phyloP scores from a whole-genome alignment of 2,113 vertebrate species.

The Lampris megalopsis region DNA sequence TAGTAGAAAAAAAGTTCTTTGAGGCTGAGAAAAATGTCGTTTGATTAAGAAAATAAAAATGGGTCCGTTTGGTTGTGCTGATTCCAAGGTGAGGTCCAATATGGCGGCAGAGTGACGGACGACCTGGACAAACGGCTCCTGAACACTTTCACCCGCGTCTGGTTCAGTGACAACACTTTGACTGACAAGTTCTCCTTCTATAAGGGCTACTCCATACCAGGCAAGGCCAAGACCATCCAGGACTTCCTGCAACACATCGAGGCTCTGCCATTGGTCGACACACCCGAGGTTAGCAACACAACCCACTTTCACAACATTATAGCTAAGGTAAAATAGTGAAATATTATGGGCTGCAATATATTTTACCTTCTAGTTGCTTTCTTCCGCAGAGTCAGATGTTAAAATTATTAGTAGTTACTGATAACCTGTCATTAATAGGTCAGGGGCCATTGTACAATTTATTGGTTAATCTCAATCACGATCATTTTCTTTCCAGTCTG shows the following conservation, averaged over 20 bases:
- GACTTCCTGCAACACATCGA: constrained; percentile 86
- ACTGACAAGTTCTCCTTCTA: constrained; percentile 85
- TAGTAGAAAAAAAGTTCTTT: too few species aligned
- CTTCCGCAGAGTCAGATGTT: too few species aligned
- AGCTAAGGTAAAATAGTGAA: too few species aligned
- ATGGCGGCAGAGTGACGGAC: constrained; percentile 87
- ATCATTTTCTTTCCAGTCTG: too few species aligned
- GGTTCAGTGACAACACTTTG: constrained; percentile 88
- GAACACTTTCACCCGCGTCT: constrained; percentile 84
- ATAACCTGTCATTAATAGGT: too few species aligned
- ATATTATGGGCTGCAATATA: too few species aligned
- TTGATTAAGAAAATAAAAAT: constrained; percentile 51
- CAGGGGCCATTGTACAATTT: too few species aligned
- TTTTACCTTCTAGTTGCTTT: too few species aligned
- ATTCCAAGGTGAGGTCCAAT: constrained; percentile 85
- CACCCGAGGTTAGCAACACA: constrained; percentile 81
- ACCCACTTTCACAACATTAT: too few species aligned
- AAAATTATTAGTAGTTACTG: too few species aligned
- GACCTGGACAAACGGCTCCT: constrained; percentile 87
- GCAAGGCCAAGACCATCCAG: constrained; percentile 78
- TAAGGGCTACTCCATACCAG: constrained; percentile 82
- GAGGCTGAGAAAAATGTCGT: too few species aligned
- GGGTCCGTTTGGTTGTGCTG: background rate
- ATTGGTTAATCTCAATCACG: too few species aligned
- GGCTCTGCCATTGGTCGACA: constrained; percentile 81